Percentiles rank a stretch among this genome's conserved stretches.
Conservation (phyloP, 2,888 invertebrate species). For the Elmis aenea region DNA sequence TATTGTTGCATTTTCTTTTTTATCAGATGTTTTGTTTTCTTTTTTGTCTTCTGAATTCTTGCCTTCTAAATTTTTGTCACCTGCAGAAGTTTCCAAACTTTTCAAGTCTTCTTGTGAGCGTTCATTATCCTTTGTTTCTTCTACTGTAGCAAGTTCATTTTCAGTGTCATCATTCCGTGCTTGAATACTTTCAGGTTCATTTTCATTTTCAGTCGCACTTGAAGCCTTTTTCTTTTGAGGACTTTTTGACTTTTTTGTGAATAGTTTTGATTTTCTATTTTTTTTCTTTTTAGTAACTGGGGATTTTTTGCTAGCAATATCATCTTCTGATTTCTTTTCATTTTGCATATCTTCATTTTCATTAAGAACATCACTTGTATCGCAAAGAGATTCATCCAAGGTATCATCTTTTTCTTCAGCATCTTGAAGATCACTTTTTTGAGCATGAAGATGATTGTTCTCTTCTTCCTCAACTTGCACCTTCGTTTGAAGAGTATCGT, state of each 20-base stretch:
- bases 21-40: not conserved
- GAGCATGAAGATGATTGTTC: slow-evolving; percentile 1
- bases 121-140: slow-evolving; percentile 1
- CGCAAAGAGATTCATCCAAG: too few species aligned
- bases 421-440: slow-evolving; percentile 1
- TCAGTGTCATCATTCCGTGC: not conserved
- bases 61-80: not conserved
- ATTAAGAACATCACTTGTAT: slow-evolving; percentile 1
- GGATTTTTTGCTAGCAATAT: too few species aligned
- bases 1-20: not conserved
- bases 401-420: slow-evolving; percentile 3
- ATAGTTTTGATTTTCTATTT: too few species aligned
- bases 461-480: slow-evolving; percentile 2
- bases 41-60: not conserved
- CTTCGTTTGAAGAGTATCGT: not conserved
- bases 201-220: slow-evolving; percentile 1
- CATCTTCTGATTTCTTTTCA: slow-evolving; percentile 1
- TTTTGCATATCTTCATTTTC: slow-evolving; percentile 1
- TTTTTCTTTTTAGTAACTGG: too few species aligned
- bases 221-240: not conserved
- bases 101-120: too few species aligned
- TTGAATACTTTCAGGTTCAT: slow-evolving; percentile 1
- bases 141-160: slow-evolving; percentile 1
- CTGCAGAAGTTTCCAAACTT: not conserved
- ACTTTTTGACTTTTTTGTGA: too few species aligned